Evolutionary conservation across 2,113 vertebrate genomes (phyloP), one percentile per base, ranked within the genome.

Genomic region (Rattus norvegicus): DNA sequence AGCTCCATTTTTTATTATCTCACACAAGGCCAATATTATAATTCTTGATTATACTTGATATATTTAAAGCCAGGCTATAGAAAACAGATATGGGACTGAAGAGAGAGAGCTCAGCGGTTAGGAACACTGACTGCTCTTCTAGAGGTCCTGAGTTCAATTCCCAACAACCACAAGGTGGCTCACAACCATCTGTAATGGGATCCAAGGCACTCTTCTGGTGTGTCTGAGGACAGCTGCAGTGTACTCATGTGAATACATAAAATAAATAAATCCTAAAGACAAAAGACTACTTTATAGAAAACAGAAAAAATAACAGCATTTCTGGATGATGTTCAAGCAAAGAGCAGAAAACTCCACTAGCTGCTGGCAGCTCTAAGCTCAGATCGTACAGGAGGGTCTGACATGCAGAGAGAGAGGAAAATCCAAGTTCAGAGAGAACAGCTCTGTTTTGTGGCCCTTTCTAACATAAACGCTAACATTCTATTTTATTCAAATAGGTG

Each of bases 221-320:
- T 43, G 43, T 43, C 43, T 43, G 43, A 43, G 3, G 43, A 43
- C 43, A 43, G 43, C 3, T 43, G 43, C 43, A 43, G 43, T 43
- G 43, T 43, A 43, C 43, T 43, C 3, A 43, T 43, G 3, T 43
- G 3, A 43, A 43, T 43, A 43, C 43, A 43, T 43, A 43, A 43
- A 43, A 43, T 43, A 43, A 43, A 43, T 43, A 43, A 43, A 43
- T 3, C 43, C 43, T 43, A 43, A 43, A 43, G 43, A 43, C 43
- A 43, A 43, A 43, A 43, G 43, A 43, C 43, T 43, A 43, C 43
- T 43, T 43, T 56, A 63, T 19, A 39, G 13, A 77, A 97, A 93
- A 76, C 30, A 92, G 80, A 49, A 47, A 75, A 92, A 93, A 92
- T 85, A 16, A 87, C 24, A 87, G 39, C 20, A 89, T 90, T 54